Evolutionary conservation across 2,888 invertebrate genomes (phyloP), one percentile per base, ranked within the genome.

Genomic region (Thecocarcelia acutangulata): DNA sequence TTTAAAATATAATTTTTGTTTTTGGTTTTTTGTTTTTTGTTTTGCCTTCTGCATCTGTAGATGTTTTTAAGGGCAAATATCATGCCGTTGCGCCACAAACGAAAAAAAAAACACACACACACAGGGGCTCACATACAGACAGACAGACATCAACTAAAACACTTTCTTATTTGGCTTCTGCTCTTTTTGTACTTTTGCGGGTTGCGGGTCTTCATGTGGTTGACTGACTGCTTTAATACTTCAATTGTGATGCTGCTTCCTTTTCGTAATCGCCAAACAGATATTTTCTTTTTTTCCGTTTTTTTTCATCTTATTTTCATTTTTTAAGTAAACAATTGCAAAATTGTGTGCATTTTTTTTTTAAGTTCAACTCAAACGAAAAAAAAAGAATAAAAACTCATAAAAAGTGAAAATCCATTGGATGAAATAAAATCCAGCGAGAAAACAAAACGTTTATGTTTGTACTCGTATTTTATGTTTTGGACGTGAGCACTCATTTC

Each of bases 361-460:
- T 44, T 66, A 46, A 40, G 37, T 59, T 46, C 28, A 63, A 28
- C 42, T 66, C 11, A 9, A 9, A n/a, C 12, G 37, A 66, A 42
- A 13, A 68, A 8, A 15, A 24, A 4, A 52, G 19, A 59, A 58
- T 52, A 48, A 82, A 70, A 58, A 63, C 48, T 63, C 56, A 70
- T 82, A 79, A 82, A 82, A 82, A 82, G 82, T 82, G 82, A 82
- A 82, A 82, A 82, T 70, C 79, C 82, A 70, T 59, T 66, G 69
- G 19, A 17, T n/a, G 17, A 52, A 44, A 28, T 24, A 15, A 63
- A 48, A 50, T 61, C 68, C 17, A 24, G 37, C 37, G 58, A 33
- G n/a, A 58, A 58, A 77, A n/a, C n/a, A 77, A 78, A 81, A 73
- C 77, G 61, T 79, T 82, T 70, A 82, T 82, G 78, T 78, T 82